phyloP scores from a whole-genome alignment of 2,797 vertebrate species.

The Cyprinella venusta region DNA sequence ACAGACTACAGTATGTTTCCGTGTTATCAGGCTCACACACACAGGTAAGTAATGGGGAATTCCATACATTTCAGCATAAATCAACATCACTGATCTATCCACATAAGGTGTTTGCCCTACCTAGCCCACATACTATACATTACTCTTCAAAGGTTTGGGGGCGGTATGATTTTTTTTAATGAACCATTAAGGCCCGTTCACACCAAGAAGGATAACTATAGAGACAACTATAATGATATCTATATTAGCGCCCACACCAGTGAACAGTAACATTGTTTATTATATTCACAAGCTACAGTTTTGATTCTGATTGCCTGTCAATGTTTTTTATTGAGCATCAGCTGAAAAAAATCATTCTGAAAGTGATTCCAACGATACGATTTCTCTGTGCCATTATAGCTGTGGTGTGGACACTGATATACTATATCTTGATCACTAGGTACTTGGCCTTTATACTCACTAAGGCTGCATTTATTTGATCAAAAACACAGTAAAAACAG shows the following conservation, averaged over 20 bases:
- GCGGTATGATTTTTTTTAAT: neutral
- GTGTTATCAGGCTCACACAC: neutral
- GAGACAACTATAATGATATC: neutral
- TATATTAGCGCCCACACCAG: neutral
- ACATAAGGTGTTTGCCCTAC: neutral
- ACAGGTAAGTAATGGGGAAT: conserved; percentile 19
- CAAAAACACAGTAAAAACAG: neutral
- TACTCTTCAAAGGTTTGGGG: neutral
- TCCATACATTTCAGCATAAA: conserved; percentile 32
- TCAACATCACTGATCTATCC: neutral
- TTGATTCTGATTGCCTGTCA: neutral
- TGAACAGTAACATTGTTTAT: neutral
- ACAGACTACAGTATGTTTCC: neutral
- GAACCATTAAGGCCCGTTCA: neutral
- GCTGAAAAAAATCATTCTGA: neutral
- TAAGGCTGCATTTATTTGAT: neutral
- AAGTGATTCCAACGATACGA: neutral
- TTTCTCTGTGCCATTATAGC: neutral
- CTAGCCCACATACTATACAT: neutral
- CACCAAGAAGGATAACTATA: neutral
- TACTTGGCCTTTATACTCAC: neutral
- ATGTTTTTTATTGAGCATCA: too few species aligned
- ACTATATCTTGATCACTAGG: neutral
- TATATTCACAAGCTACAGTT: neutral
- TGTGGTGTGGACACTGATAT: too few species aligned